Evolutionary conservation across 2,113 vertebrate species (phyloP), one percentile per base, ranked within the genome.

Genomic region (Prochilodus magdalenae): DNA sequence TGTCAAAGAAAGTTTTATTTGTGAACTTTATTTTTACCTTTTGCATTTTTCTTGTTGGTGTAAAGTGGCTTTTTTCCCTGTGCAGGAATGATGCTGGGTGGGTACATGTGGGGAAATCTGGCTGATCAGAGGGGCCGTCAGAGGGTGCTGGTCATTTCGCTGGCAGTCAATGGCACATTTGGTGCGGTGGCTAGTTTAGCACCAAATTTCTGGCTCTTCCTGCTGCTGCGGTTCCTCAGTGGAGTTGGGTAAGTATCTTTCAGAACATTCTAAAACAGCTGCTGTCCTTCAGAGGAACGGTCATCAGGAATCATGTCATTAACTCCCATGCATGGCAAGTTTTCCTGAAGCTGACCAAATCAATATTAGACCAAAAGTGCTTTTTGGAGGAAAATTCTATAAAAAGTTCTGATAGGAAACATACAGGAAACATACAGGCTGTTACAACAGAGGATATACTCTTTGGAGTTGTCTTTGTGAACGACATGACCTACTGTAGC

Each of bases 1-100:
- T 1, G 40, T 10, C 40, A 11, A 8, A 10, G 40, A 44, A 44
- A 44, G 40, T 44, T 44, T 44, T 8, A 4, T 8, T 44, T 44
- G 40, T 44, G 8, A 36, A 36, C 33, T 36, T 44, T n/a, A 12
- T 24, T 44, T n/a, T n/a, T 11, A 10, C 5, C 1, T 11, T n/a
- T 15, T 24, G 22, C 4, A 70, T 24, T 33, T 30, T 60, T 22
- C 26, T 18, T 57, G 62, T 27, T 75, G 29, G 24, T 44, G 36
- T 53, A 4, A 81, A 13, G 51, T 51, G 30, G 33, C 7, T 12
- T 29, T 12, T 65, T 79, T 49, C 22, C 70, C 69, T 26, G 0
- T 27, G 3, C 36, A 95, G 94, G 94, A 70, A 95, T 95, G 94
- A 94, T 94, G 93, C 79, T 93, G n/a, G 94, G 94, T 0, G 93